Base-by-base conservation (phyloP, 2,113 vertebrate genomes). In the Cephalopterus ornatus region DNA sequence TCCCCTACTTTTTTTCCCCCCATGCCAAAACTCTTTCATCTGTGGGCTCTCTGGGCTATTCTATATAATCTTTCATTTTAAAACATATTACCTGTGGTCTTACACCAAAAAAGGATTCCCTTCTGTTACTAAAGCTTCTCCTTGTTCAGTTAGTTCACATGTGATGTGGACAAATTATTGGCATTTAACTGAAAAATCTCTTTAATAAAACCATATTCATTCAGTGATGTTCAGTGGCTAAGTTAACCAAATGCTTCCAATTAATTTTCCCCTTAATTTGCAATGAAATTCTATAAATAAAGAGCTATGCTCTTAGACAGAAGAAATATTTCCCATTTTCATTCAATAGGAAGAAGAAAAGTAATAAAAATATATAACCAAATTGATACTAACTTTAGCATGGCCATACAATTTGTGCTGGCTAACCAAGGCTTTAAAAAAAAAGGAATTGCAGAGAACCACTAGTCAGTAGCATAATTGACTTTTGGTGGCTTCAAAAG, bases 401-500 rank as follows among this genome's bases (percentile, higher is more conserved):
- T 20, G 75, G 20, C 49, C 84, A 58, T 13, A 18, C 4, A 86
- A 58, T 72, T 92, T 58, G 13, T 53, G 7, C 50, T 83, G 84
- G 41, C 11, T 8, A 91, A 35, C 21, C 58, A 74, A 2, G 67
- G 37, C 47, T 76, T 85, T 35, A 33, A 81, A 85, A 70, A 37
- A n/a, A 44, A 88, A 19, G 15, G 33, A 66, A 58, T 66, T 95
- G 62, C 63, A 79, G 41, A 44, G 65, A 89, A 80, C 27, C 72
- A 62, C 32, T 37, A 78, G 67, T 78, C 75, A 81, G 26, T 85
- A 44, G 26, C 65, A 75, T 78, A 92, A 81, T 61, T 90, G 79
- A 93, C 85, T 95, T 95, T 67, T 93, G 79, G 72, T 96, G 68
- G 44, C 53, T 96, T 95, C 82, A 84, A 94, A 95, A 93, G 93